phyloP scores from a whole-genome alignment of 2,888 invertebrate species.

The Lasius platythorax region DNA sequence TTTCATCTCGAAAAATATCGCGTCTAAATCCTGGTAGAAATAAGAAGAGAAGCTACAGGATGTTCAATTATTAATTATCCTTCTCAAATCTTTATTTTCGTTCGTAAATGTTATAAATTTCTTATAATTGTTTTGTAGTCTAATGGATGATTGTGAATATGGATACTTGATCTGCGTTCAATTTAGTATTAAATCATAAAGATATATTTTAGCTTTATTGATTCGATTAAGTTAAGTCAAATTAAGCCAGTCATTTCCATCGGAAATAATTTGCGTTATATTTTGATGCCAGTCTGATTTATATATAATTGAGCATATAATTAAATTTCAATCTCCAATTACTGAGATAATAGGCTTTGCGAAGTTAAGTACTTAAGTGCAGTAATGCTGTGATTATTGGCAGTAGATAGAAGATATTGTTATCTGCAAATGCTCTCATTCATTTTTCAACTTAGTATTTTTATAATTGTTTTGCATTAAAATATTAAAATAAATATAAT shows the following conservation, averaged over 20 bases:
- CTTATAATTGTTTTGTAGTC: background rate
- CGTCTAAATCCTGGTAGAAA: background rate
- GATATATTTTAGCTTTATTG: background rate
- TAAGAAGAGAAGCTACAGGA: background rate
- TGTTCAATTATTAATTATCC: slow-evolving; percentile 1
- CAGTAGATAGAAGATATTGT: slow-evolving; percentile 32
- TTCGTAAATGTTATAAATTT: background rate
- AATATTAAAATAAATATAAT: background rate
- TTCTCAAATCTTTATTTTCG: background rate
- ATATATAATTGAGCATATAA: slow-evolving; percentile 29
- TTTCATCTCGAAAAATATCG: slow-evolving; percentile 37
- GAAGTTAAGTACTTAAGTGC: slow-evolving; percentile 44
- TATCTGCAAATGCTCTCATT: background rate
- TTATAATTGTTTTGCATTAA: background rate
- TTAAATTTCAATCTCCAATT: slow-evolving; percentile 48
- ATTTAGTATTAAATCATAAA: background rate
- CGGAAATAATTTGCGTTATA: slow-evolving; percentile 8
- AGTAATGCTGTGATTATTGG: slow-evolving; percentile 9
- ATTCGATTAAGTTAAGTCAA: slow-evolving; percentile 12
- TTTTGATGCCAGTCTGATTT: slow-evolving; percentile 10
- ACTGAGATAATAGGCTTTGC: slow-evolving; percentile 42
- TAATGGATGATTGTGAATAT: background rate
- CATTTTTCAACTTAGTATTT: slow-evolving; percentile 6
- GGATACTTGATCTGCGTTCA: background rate
- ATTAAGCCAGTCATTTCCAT: background rate